Conservation (phyloP, 2,888 invertebrate genomes). For the Operophtera brumata region DNA sequence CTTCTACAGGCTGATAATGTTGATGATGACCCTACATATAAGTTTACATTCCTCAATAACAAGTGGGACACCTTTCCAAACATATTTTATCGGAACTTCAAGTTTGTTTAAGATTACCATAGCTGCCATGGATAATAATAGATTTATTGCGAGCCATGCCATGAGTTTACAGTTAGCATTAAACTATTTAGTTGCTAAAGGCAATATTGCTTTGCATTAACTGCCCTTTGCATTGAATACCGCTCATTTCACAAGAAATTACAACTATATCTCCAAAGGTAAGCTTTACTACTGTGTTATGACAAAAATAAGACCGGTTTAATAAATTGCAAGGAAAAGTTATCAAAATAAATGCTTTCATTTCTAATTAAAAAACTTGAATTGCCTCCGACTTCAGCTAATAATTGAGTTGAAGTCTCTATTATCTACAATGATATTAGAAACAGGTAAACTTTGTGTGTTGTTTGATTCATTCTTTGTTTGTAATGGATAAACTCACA, state of each 20-base stretch:
- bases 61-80: conserved; percentile 43
- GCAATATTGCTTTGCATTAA: conserved; percentile 11
- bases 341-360: too few relatives aligned
- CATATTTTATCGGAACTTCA: conserved; percentile 36
- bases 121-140: conserved; percentile 20
- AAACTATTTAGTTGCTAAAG: conserved; percentile 14
- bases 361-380: too few relatives aligned
- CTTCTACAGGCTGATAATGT: too few relatives aligned
- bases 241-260: background rate
- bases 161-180: conserved; percentile 18
- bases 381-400: too few relatives aligned
- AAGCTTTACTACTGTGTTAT: too few relatives aligned
- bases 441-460: too few relatives aligned
- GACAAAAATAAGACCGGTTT: too few relatives aligned
- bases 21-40: conserved; percentile 31
- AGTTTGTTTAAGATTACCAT: conserved; percentile 26
- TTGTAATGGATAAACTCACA: too few relatives aligned
- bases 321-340: too few relatives aligned
- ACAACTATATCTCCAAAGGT: background rate
- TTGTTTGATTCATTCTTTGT: too few relatives aligned
- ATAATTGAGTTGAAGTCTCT: too few relatives aligned
- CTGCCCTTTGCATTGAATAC: conserved; percentile 3
- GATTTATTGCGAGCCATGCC: conserved; percentile 22
- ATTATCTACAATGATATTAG: too few relatives aligned
- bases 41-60: conserved; percentile 35